phyloP scores from a whole-genome alignment of 2,888 invertebrate species.

The Chrysodeixis includens region DNA sequence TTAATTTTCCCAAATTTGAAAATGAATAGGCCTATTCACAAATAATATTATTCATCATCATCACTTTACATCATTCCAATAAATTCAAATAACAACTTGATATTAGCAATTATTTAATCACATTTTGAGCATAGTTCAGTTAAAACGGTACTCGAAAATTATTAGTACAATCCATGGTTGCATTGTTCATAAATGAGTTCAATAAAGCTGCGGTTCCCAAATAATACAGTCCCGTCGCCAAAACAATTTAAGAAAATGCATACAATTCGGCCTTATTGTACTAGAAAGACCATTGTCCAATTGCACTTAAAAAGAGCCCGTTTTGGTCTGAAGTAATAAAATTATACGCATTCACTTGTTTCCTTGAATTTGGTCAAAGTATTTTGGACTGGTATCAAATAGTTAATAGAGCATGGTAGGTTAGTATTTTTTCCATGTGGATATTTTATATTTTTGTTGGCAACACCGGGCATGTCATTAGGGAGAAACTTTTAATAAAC shows the following conservation, averaged over 20 bases:
- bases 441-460: neutral
- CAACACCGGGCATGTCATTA: neutral
- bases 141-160: neutral
- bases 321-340: conserved; percentile 18
- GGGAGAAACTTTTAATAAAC: conserved; percentile 4
- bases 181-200: neutral
- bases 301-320: conserved; percentile 12
- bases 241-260: conserved; percentile 36
- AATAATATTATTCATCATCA: too few relatives aligned
- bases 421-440: conserved; percentile 1
- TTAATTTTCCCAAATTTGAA: too few relatives aligned
- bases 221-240: conserved; percentile 23
- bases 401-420: neutral
- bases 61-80: too few relatives aligned
- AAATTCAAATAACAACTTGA: too few relatives aligned
- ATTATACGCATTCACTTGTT: conserved; percentile 29
- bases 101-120: too few relatives aligned
- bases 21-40: too few relatives aligned
- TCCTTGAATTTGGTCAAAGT: conserved; percentile 7
- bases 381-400: conserved; percentile 36
- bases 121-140: too few relatives aligned
- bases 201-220: conserved; percentile 9
- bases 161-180: neutral
- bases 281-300: conserved; percentile 35
- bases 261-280: conserved; percentile 38